Evolutionary conservation across 2,797 vertebrate genomes (phyloP), one percentile per base, ranked within the genome.

Genomic region (Fistularia tabacaria): DNA sequence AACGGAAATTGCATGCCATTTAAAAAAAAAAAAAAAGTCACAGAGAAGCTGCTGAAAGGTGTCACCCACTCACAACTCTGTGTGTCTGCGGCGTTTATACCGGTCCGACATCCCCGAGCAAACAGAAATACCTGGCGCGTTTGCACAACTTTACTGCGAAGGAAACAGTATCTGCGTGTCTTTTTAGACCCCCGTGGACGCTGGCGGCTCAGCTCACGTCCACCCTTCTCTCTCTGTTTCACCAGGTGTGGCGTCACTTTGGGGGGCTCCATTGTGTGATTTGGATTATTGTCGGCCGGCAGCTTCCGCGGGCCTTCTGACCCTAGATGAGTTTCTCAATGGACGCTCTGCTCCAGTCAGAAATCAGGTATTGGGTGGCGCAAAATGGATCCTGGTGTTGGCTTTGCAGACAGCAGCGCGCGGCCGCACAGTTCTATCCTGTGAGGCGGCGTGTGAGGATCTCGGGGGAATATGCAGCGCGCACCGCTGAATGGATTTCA

Each of bases 221-320:
- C 47, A 72, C 59, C 57, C 51, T 9, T 82, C 49, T 78, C 48
- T 80, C 81, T 80, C 69, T 82, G 25, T 84, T 81, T 85, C 75
- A 72, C 71, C 85, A 93, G 92, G 90, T 92, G 87, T 91, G 85
- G 79, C 69, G 66, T 86, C 83, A 85, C 83, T 75, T 87, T 84
- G 81, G 86, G 88, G 73, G 82, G 74, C 82, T 83, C 84, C 66
- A 83, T 90, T 85, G 86, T 91, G 85, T 92, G 91, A 92, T 87
- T 88, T 84, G 88, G 85, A 90, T 87, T 85, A 76, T 84, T 85
- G 82, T 85, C 72, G 89, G 76, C 80, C 88, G 85, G 77, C 79
- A 87, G 88, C 83, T 79, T 81, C 80, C 79, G 76, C 79, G 69
- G 81, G 82, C 85, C 86, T 81, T 77, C 86, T 82, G 82, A 77